Conservation (phyloP, 2,113 vertebrate species). For the Coptodon rendalli region DNA sequence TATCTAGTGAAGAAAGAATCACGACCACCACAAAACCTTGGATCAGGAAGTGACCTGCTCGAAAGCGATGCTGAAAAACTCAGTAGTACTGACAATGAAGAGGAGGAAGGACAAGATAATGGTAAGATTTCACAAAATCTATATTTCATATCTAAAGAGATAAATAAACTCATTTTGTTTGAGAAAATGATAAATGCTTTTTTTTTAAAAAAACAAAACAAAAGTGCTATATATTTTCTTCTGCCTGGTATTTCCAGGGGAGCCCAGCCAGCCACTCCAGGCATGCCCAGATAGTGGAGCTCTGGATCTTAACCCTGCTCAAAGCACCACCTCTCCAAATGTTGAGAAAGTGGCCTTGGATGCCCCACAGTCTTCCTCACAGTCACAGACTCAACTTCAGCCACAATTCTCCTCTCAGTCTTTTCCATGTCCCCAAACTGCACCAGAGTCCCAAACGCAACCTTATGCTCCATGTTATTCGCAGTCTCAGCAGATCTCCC, state of each 20-base stretch:
- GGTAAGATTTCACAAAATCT: conserved; percentile 52
- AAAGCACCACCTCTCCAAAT: conserved; percentile 24
- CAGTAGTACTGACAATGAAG: conserved; percentile 92
- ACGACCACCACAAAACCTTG: conserved; percentile 52
- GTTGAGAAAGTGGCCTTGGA: conserved; percentile 20
- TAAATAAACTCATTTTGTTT: background rate
- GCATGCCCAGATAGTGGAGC: conserved; percentile 20
- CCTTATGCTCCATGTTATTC: conserved; percentile 6
- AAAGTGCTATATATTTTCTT: background rate
- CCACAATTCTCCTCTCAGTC: conserved; percentile 8
- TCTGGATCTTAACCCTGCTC: conserved; percentile 8
- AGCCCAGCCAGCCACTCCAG: conserved; percentile 40
- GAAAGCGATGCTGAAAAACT: conserved; percentile 93
- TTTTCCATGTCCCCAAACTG: conserved; percentile 1
- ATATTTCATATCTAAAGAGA: background rate
- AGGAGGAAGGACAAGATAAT: conserved; percentile 80
- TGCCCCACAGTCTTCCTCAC: background rate
- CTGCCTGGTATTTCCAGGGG: conserved; percentile 5
- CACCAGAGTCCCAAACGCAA: conserved; percentile 9
- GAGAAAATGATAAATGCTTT: background rate
- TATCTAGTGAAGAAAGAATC: conserved; percentile 85
- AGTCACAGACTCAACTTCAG: conserved; percentile 19
- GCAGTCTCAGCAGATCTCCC: conserved; percentile 3
- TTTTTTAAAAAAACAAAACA: too few relatives aligned
- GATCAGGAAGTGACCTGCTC: conserved; percentile 72